A percentile compares a stretch with the other conserved stretches of the same genome.
Conservation (phyloP, 2,888 invertebrate genomes). For the Sepioteuthis lessoniana region DNA sequence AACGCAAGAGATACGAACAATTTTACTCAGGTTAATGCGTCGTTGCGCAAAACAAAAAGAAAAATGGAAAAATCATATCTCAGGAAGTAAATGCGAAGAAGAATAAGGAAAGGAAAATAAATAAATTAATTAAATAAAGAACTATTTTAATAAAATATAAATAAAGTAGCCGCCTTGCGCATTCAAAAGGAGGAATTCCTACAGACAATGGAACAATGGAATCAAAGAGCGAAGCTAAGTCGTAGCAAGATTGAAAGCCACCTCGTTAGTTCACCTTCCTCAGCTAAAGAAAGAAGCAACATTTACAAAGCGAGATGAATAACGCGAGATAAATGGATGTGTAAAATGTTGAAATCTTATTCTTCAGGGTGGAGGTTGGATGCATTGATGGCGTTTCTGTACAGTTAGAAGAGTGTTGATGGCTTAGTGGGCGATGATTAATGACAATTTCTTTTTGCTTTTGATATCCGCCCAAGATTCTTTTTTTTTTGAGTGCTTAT, state of each 20-base stretch:
- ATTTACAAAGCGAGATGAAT: neutral
- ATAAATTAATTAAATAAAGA: neutral
- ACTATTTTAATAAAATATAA: neutral
- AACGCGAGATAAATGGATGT: neutral
- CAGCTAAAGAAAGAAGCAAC: neutral
- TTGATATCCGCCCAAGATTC: neutral
- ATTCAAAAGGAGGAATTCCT: neutral
- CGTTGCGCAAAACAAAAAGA: neutral
- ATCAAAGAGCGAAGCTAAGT: conserved; percentile 14
- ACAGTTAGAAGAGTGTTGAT: neutral
- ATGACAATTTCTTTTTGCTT: neutral
- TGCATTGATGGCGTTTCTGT: neutral
- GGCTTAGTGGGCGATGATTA: conserved; percentile 33
- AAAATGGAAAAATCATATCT: neutral
- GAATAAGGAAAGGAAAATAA: neutral
- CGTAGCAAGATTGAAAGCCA: neutral
- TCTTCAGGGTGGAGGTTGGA: neutral
- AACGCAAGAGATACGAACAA: neutral
- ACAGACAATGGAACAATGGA: neutral
- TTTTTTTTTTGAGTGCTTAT: neutral
- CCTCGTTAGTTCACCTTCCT: neutral
- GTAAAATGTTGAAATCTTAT: neutral
- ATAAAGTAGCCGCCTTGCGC: neutral
- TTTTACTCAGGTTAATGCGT: neutral
- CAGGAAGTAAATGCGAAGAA: neutral